Percentiles rank a stretch among this genome's conserved stretches.
Evolutionary conservation across 1,140 invertebrate genomes (phyloP).

Genomic region (Eurosta solidaginis): DNA sequence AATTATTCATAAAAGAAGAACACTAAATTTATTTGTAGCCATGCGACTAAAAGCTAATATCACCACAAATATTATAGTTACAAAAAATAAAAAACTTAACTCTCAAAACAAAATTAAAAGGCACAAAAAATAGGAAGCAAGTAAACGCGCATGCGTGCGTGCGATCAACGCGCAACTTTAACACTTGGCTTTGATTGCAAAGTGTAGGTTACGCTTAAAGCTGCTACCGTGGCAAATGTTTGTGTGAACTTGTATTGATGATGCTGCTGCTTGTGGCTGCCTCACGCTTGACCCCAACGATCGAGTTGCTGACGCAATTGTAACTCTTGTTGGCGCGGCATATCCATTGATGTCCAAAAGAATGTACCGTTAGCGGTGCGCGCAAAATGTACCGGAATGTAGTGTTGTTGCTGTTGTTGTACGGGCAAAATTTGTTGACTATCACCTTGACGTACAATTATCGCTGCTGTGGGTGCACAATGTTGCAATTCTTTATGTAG

Average conservation of each 20-base stretch:
- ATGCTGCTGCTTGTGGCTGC: constrained; percentile 44
- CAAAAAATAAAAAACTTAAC: neutral
- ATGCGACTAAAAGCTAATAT: constrained; percentile 52
- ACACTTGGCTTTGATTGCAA: constrained; percentile 40
- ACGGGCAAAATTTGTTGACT: constrained; percentile 65
- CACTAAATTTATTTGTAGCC: constrained; percentile 20
- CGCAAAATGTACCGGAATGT: constrained; percentile 67
- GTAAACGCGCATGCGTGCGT: neutral
- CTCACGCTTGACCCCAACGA: constrained; percentile 72
- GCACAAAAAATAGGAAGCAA: constrained; percentile 20
- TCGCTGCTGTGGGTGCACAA: constrained; percentile 65
- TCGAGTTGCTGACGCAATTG: constrained; percentile 63
- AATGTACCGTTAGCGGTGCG: constrained; percentile 71
- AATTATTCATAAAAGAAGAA: constrained; percentile 31
- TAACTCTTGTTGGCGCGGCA: constrained; percentile 62
- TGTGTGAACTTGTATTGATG: neutral
- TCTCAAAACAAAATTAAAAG: neutral
- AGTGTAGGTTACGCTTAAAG: constrained; percentile 62
- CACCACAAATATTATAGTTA: constrained; percentile 53
- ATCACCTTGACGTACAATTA: constrained; percentile 66
- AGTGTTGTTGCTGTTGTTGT: constrained; percentile 63
- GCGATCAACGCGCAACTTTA: neutral
- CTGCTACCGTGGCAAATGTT: constrained; percentile 60
- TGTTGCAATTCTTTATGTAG: constrained; percentile 67
- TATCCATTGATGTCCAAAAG: constrained; percentile 68